A percentile compares a stretch with the other conserved stretches of the same genome.
These are phyloP conservation scores for Leptestheria dahalacensis DNA, from an alignment of 1,140 invertebrate species.

Conservation along the genomic window DNA sequence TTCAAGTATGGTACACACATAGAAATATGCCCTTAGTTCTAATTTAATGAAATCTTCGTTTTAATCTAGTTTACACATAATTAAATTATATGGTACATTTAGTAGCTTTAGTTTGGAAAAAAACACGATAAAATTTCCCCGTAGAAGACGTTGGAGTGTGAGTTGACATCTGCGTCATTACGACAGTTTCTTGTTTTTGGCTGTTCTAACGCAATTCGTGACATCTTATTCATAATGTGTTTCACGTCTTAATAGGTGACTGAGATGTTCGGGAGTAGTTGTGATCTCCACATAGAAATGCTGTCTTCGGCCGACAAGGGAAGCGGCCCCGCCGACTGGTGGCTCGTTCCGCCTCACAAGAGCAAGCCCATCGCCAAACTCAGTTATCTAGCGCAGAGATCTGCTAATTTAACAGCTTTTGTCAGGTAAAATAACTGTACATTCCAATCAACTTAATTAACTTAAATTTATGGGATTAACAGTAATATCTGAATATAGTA, in stretches of 20 bases:
- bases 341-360: slow-evolving; percentile 80
- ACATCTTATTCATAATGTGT: too few relatives aligned
- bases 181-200: too few relatives aligned
- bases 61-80: background rate
- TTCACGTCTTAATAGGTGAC: slow-evolving; percentile 42
- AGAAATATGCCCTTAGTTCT: too few relatives aligned
- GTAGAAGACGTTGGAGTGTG: too few relatives aligned
- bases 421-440: slow-evolving; percentile 37
- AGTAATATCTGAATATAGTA: too few relatives aligned
- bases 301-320: slow-evolving; percentile 53
- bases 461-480: too few relatives aligned
- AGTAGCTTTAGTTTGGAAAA: too few relatives aligned
- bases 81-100: background rate
- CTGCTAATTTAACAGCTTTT: slow-evolving; percentile 68
- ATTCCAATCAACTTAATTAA: too few relatives aligned
- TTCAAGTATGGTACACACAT: background rate
- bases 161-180: too few relatives aligned
- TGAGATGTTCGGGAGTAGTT: slow-evolving; percentile 80
- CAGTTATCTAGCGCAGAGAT: slow-evolving; percentile 54
- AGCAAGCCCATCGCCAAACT: slow-evolving; percentile 77
- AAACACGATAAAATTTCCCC: too few relatives aligned
- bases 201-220: too few relatives aligned
- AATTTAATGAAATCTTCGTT: too few relatives aligned
- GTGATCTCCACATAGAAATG: slow-evolving; percentile 77
- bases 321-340: slow-evolving; percentile 53